Evolutionary conservation across 2,888 invertebrate genomes (phyloP), one percentile per base, ranked within the genome.

Genomic region (Dryobota labecula): DNA sequence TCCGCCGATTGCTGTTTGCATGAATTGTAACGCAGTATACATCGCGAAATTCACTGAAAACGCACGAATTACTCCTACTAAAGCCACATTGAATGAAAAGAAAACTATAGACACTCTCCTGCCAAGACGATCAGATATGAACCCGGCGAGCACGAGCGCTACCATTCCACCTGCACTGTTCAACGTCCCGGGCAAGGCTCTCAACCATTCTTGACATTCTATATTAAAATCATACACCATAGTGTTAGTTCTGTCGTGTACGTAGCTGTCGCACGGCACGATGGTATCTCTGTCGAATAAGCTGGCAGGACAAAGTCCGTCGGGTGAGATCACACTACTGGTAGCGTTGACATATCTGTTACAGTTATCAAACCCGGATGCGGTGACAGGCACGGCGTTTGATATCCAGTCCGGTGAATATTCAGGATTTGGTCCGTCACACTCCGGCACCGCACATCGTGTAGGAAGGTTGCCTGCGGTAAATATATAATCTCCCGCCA

Each of bases 151-250:
- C 1, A 97, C 96, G 57, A 98, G 95, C 1, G 97, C 97, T 63
- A 97, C 92, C 92, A 98, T 97, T 84, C 97, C 97, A 47, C 98
- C 98, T 57, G 97, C 90, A 88, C 97, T 97, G 87, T 97, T 97
- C 18, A 98, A 92, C n/a, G 98, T 98, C 6, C 98, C 98, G 43
- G 98, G 97, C 74, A 98, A 90, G 8, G 97, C 96, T 78, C 98
- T 92, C 85, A 97, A 96, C 98, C 98, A 98, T 96, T 95, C 96
- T 68, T 96, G 94, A 83, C 96, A 96, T 83, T 94, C 93, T 70
- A 95, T 86, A 80, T 91, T 90, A 73, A 95, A 95, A 66, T 95
- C 95, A 80, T 93, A 95, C 38, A 95, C 95, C 20, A 92, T 90
- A 6, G 93, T 92, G 76, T 95, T 94, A 8, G 90, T 94, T 79